Percentiles rank a stretch among this genome's conserved stretches.
These are phyloP conservation scores for Halcyon malimbica DNA, from an alignment of 2,113 vertebrate genomes.

Conservation along the genomic window DNA sequence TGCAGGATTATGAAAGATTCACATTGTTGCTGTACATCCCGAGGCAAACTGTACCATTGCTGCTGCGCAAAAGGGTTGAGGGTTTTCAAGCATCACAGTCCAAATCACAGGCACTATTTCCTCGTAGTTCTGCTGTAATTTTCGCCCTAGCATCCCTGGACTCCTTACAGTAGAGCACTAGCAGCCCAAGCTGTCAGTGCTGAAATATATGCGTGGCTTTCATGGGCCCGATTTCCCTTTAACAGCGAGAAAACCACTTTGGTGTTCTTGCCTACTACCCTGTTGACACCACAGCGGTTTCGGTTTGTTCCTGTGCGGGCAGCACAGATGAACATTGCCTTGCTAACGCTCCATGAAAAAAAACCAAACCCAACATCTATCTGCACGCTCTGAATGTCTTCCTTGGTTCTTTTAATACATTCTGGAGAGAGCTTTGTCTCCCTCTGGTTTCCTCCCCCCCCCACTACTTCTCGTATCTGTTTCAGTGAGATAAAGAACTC, in stretches of 20 bases:
- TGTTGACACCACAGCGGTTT: not conserved
- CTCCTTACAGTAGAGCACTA: not conserved
- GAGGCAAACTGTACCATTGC: rapidly evolving
- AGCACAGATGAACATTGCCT: not conserved
- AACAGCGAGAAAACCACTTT: not conserved
- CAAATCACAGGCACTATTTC: rapidly evolving
- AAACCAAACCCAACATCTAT: not conserved
- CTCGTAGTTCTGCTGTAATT: not conserved
- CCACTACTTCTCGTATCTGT: not conserved
- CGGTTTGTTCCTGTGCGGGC: not conserved
- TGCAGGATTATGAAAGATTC: not conserved
- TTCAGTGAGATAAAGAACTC: constrained; percentile 60
- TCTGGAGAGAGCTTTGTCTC: constrained; percentile 33
- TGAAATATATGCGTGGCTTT: not conserved
- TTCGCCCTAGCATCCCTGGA: rapidly evolving
- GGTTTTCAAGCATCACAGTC: not conserved
- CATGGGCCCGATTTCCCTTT: not conserved
- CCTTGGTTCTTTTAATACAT: not conserved
- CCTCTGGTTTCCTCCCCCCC: not conserved
- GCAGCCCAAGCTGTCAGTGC: not conserved
- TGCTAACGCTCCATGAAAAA: not conserved
- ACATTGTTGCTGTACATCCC: rapidly evolving
- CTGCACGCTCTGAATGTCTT: not conserved
- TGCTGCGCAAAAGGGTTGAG: not conserved
- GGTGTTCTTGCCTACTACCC: not conserved